These are phyloP conservation scores for Psittacula echo DNA, from an alignment of 2,797 vertebrate genomes.

Conservation along the genomic window DNA sequence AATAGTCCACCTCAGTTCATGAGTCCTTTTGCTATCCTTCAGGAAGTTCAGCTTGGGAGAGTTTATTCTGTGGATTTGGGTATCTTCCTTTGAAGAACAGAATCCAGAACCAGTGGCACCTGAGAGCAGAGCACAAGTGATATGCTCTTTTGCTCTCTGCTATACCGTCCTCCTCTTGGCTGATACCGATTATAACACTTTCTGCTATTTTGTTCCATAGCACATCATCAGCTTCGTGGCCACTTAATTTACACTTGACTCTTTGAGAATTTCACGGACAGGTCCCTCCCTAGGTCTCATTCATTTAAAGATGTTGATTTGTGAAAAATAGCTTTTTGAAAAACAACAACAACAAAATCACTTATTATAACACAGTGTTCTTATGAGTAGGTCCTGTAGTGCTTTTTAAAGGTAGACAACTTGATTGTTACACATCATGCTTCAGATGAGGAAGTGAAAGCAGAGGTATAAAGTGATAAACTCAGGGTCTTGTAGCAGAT, in stretches of 20 bases:
- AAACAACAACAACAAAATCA: neutral
- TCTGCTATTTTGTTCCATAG: neutral
- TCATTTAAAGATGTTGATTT: neutral
- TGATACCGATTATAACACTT: neutral
- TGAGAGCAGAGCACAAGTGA: neutral
- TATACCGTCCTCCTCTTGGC: neutral
- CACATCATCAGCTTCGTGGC: neutral
- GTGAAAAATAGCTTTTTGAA: neutral
- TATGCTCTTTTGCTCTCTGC: neutral
- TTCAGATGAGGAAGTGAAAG: neutral
- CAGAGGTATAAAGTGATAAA: neutral
- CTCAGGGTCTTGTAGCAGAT: neutral
- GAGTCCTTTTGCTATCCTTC: neutral
- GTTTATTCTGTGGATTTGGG: neutral
- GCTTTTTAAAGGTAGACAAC: neutral
- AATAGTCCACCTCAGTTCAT: neutral
- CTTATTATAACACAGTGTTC: neutral
- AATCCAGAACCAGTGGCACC: neutral
- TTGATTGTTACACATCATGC: neutral
- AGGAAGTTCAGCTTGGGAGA: neutral
- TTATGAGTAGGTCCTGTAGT: neutral
- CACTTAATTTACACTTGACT: neutral
- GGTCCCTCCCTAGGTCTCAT: neutral
- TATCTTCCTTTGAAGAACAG: neutral
- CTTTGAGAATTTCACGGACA: neutral